Conservation (phyloP, 2,888 invertebrate genomes). For the Scaptomyza parva region DNA sequence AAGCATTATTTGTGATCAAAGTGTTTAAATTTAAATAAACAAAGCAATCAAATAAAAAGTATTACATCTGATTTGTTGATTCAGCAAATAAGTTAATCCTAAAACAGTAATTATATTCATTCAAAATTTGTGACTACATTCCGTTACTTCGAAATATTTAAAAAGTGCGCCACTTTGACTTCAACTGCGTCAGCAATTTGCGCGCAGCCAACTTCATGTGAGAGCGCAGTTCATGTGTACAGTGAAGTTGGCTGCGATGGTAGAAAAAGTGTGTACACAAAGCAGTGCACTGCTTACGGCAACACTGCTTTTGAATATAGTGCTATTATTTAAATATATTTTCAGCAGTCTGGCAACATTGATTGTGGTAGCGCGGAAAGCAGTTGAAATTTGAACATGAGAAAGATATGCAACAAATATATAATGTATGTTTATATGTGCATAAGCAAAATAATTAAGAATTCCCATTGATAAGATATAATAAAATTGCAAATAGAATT, state of each 20-base stretch:
- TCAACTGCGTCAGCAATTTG: background rate
- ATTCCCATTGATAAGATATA: too few relatives aligned
- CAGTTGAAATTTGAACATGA: too few relatives aligned
- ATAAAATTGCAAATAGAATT: too few relatives aligned
- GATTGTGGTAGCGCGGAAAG: background rate
- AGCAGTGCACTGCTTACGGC: conserved; percentile 7
- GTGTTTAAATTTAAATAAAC: conserved; percentile 17
- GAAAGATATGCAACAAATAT: too few relatives aligned
- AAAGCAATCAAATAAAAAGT: background rate
- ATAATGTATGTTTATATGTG: too few relatives aligned
- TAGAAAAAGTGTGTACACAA: rapidly evolving
- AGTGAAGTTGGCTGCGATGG: conserved; percentile 40
- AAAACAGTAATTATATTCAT: too few relatives aligned
- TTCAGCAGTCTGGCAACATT: conserved; percentile 26
- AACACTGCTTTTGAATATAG: background rate
- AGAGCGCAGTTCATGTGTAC: conserved; percentile 3
- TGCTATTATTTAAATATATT: background rate
- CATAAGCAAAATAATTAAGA: too few relatives aligned
- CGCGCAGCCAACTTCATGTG: conserved; percentile 17
- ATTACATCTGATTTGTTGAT: too few relatives aligned
- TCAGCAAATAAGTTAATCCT: too few relatives aligned
- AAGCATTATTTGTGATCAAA: conserved; percentile 31
- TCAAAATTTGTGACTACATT: background rate
- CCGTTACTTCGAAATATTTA: background rate
- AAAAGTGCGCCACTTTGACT: conserved; percentile 1